Evolutionary conservation across 2,888 invertebrate genomes (phyloP).

Genomic region (Parelbella ahira): DNA sequence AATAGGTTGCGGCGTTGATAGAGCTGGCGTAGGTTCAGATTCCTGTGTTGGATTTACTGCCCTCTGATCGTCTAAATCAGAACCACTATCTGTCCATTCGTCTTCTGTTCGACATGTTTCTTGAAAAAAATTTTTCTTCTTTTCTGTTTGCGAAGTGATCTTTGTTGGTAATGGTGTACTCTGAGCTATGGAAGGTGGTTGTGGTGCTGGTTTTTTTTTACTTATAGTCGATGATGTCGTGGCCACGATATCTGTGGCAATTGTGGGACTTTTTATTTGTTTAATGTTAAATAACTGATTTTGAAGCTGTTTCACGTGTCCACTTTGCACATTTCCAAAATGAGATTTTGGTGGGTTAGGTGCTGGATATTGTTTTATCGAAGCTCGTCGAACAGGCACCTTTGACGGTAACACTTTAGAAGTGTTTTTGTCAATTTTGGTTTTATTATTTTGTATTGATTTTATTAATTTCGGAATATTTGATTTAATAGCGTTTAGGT

Average conservation of each 20-base stretch:
- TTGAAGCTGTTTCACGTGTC: constrained; percentile 72
- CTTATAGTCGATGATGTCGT: constrained; percentile 51
- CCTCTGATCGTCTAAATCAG: constrained; percentile 52
- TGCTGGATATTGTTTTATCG: constrained; percentile 62
- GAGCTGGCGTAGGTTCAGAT: constrained; percentile 41
- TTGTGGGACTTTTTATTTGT: constrained; percentile 36
- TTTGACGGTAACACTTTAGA: constrained; percentile 62
- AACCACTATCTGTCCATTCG: constrained; percentile 78
- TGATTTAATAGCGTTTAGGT: constrained; percentile 50
- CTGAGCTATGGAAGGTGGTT: constrained; percentile 39
- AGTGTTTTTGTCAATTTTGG: constrained; percentile 54
- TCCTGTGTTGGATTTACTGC: constrained; percentile 39
- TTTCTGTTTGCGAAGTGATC: constrained; percentile 43
- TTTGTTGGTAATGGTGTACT: constrained; percentile 33
- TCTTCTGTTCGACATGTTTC: constrained; percentile 84
- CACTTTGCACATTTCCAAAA: constrained; percentile 70
- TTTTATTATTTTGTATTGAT: constrained; percentile 48
- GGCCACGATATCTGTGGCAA: constrained; percentile 45
- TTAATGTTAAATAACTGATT: constrained; percentile 62
- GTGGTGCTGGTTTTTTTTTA: constrained; percentile 65
- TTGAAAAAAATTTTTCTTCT: constrained; percentile 73
- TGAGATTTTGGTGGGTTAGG: constrained; percentile 71
- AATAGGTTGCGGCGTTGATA: constrained; percentile 60
- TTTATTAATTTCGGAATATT: constrained; percentile 68
- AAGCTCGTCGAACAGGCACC: constrained; percentile 62